A percentile compares a stretch with the other conserved stretches of the same genome.
phyloP scores from a whole-genome alignment of 2,888 invertebrate genomes.

The Volucella bombylans region DNA sequence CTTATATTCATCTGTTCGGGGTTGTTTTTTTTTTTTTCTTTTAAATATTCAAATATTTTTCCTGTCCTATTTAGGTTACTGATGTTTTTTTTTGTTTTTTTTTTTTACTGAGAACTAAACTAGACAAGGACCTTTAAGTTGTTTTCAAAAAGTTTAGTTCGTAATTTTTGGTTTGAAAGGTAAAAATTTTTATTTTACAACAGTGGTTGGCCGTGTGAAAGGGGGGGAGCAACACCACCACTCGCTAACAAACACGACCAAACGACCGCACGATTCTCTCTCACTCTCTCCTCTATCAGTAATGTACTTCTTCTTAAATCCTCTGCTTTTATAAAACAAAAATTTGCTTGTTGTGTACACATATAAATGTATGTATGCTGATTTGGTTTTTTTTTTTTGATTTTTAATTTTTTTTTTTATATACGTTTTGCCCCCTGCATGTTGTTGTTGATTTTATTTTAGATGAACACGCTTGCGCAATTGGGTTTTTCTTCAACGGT shows the following conservation, averaged over 20 bases:
- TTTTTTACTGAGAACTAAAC: slow-evolving; percentile 9
- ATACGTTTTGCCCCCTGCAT: slow-evolving; percentile 60
- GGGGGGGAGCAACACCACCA: slow-evolving; percentile 69
- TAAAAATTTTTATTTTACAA: slow-evolving; percentile 54
- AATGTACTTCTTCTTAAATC: slow-evolving; percentile 10
- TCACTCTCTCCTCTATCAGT: slow-evolving; percentile 18
- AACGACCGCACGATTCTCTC: slow-evolving; percentile 28
- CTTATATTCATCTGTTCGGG: slow-evolving; percentile 33
- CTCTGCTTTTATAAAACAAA: slow-evolving; percentile 62
- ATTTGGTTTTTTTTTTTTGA: slow-evolving; percentile 41
- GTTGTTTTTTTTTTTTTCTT: slow-evolving; percentile 8
- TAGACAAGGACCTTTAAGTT: slow-evolving; percentile 35
- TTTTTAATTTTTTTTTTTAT: slow-evolving; percentile 21
- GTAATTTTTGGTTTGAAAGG: slow-evolving; percentile 17
- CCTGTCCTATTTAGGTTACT: background rate
- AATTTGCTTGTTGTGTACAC: slow-evolving; percentile 61
- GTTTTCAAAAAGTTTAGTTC: slow-evolving; percentile 40
- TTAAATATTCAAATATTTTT: slow-evolving; percentile 16
- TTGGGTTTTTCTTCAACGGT: slow-evolving; percentile 70
- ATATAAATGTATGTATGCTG: slow-evolving; percentile 59
- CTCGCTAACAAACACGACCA: slow-evolving; percentile 45
- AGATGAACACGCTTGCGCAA: slow-evolving; percentile 71
- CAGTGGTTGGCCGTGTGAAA: slow-evolving; percentile 44
- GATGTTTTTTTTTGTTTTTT: background rate
- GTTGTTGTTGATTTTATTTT: slow-evolving; percentile 55